Evolutionary conservation across 1,140 invertebrate genomes (phyloP).

Genomic region (Aphaenogaster floridana): DNA sequence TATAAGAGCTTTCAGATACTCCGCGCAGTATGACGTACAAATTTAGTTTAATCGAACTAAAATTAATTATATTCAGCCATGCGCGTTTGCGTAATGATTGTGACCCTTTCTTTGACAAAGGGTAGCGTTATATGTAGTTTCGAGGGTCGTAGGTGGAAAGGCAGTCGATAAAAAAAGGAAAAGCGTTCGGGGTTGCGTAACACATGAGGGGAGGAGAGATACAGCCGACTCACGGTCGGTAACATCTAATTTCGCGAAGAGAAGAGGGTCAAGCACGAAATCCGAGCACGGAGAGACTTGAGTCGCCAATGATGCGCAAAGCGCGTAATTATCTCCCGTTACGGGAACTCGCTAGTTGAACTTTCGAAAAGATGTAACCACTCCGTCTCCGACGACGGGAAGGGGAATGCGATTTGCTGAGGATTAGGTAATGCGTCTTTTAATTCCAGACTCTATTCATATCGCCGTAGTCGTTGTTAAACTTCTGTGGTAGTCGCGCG

Average conservation of each 20-base stretch:
- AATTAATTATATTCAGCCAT: constrained; percentile 19
- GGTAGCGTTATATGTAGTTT: not conserved
- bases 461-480: not conserved
- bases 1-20: not conserved
- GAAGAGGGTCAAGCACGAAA: not conserved
- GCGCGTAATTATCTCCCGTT: not conserved
- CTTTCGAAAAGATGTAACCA: not conserved
- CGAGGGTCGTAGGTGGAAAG: constrained; percentile 8
- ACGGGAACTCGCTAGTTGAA: not conserved
- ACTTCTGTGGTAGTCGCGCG: not conserved
- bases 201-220: not conserved
- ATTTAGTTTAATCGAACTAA: constrained; percentile 32
- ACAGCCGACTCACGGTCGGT: not conserved
- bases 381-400: not conserved
- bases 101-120: not conserved
- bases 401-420: not conserved
- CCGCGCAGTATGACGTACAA: not conserved
- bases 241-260: constrained; percentile 40
- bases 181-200: not conserved
- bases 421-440: not conserved
- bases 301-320: not conserved
- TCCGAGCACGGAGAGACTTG: not conserved
- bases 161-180: constrained; percentile 29
- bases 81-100: not conserved
- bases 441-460: constrained; percentile 1